Evolutionary conservation across 2,113 vertebrate genomes (phyloP).

Genomic region (Mobula birostris): DNA sequence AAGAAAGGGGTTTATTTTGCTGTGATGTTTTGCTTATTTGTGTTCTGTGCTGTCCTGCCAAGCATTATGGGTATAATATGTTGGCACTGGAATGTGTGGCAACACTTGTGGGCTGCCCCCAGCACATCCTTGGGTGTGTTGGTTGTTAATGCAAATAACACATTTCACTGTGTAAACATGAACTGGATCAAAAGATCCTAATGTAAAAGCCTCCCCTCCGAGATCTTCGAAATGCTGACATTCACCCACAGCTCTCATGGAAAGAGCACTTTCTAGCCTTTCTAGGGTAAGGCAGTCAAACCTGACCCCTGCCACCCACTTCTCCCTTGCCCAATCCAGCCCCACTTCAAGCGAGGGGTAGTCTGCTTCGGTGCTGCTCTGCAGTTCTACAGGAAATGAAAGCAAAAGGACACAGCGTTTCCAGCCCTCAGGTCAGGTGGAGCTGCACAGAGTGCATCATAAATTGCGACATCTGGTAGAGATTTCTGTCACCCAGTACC

Average conservation of each 20-base stretch:
- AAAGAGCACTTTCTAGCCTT: not conserved
- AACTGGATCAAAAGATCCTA: not conserved
- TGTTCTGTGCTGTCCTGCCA: too few species aligned
- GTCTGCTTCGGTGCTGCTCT: not conserved
- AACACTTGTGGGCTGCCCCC: too few species aligned
- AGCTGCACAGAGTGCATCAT: conserved; percentile 45
- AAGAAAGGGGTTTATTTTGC: too few species aligned
- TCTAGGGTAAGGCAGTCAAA: not conserved
- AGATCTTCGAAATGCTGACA: not conserved
- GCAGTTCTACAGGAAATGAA: conserved; percentile 46
- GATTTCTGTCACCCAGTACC: not conserved
- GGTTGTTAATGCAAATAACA: too few species aligned
- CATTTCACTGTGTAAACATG: too few species aligned
- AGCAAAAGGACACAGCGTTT: conserved; percentile 38
- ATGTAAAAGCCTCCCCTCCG: not conserved
- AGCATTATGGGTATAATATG: too few species aligned
- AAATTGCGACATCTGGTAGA: conserved; percentile 44
- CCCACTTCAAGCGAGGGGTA: not conserved
- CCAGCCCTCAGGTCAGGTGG: conserved; percentile 33
- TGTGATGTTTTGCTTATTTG: too few species aligned
- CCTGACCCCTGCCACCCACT: not conserved
- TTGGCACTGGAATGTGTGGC: too few species aligned
- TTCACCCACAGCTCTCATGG: not conserved
- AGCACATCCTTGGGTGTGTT: too few species aligned
- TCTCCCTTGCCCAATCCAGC: not conserved